Conservation (phyloP, 2,797 vertebrate genomes). For the Periophthalmus magnuspinnatus region DNA sequence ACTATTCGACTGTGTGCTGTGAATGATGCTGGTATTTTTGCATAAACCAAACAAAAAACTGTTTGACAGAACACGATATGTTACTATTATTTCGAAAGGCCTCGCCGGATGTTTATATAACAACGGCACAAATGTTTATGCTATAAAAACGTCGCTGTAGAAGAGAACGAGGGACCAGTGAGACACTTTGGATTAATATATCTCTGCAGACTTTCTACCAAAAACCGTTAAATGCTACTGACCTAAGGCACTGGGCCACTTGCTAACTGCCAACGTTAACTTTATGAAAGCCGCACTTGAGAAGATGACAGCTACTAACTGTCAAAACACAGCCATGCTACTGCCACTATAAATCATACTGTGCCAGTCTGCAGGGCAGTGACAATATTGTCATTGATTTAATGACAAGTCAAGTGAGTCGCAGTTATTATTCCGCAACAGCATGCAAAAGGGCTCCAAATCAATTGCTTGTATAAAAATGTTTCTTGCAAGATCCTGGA, state of each 20-base stretch:
- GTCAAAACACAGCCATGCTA: background rate
- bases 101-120: constrained; percentile 17
- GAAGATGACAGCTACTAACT: constrained; percentile 13
- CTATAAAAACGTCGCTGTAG: background rate
- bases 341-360: background rate
- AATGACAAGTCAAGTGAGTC: too few species aligned
- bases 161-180: background rate
- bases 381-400: background rate
- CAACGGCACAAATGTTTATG: background rate
- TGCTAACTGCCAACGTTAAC: background rate
- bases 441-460: background rate
- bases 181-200: background rate
- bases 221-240: constrained; percentile 9
- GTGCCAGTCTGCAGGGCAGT: background rate
- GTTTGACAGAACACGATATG: background rate
- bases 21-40: too few species aligned
- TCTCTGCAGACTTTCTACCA: background rate
- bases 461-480: background rate
- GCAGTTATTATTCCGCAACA: background rate
- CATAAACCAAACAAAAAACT: too few species aligned
- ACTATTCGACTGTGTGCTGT: background rate
- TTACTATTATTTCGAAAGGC: constrained; percentile 32
- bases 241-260: constrained; percentile 5
- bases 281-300: background rate
- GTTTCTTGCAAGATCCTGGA: constrained; percentile 9